Evolutionary conservation across 2,113 vertebrate species (phyloP).

Genomic region (Orthonyx spaldingii): DNA sequence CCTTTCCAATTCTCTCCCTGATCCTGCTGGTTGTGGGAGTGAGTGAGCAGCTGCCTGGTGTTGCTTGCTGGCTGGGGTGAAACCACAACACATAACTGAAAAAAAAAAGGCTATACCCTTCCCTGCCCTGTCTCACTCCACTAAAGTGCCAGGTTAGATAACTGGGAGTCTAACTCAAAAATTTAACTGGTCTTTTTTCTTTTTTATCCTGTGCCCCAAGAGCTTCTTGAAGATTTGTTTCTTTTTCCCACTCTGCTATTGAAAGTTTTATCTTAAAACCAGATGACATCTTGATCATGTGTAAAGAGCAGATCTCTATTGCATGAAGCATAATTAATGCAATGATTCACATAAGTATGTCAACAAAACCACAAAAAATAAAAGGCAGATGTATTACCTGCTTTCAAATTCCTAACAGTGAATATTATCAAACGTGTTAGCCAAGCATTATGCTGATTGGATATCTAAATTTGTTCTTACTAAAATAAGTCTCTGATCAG

Average conservation of each 20-base stretch:
- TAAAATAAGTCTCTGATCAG: conserved; percentile 1
- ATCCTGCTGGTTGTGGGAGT: background rate
- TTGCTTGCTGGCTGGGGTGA: background rate
- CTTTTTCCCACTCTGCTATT: background rate
- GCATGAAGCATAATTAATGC: background rate
- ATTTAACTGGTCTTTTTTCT: background rate
- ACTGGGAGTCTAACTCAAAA: background rate
- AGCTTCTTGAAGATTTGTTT: background rate
- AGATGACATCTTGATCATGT: background rate
- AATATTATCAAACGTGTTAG: background rate
- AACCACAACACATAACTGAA: background rate
- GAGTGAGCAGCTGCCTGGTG: background rate
- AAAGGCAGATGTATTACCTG: background rate
- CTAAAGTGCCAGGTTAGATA: background rate
- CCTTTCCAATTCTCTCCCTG: background rate
- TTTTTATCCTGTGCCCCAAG: background rate
- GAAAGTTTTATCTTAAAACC: background rate
- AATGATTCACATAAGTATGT: background rate
- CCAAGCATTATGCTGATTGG: background rate
- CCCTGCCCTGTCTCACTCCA: background rate
- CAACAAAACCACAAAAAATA: background rate
- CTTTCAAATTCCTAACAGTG: background rate
- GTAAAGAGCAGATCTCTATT: background rate
- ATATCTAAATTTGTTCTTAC: conserved; percentile 17
- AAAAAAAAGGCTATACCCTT: background rate